Evolutionary conservation across 1,140 invertebrate genomes (phyloP).

Genomic region (Drosophila lowei): DNA sequence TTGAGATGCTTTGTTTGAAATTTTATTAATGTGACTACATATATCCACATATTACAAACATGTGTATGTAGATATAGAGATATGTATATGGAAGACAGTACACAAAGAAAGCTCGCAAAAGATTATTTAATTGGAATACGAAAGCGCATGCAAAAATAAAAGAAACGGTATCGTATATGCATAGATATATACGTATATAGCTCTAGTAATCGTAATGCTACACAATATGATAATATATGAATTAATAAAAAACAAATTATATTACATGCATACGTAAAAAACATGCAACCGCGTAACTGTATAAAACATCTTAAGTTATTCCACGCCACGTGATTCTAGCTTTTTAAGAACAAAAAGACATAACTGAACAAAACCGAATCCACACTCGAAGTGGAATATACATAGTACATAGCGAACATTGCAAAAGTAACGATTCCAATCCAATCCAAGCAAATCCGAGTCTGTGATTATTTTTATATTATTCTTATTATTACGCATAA

Average conservation of each 20-base stretch:
- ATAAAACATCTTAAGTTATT: constrained; percentile 43
- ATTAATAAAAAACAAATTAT: constrained; percentile 50
- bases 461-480: constrained; percentile 75
- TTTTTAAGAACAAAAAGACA: constrained; percentile 31
- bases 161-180: constrained; percentile 30
- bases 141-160: constrained; percentile 7
- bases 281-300: constrained; percentile 36
- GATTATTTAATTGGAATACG: not conserved
- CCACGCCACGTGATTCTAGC: constrained; percentile 50
- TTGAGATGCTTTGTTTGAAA: constrained; percentile 22
- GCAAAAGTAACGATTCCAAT: constrained; percentile 41
- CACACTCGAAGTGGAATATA: constrained; percentile 30
- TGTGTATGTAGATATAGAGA: constrained; percentile 16
- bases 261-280: constrained; percentile 32
- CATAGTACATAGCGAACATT: constrained; percentile 12
- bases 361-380: constrained; percentile 11
- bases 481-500: constrained; percentile 57
- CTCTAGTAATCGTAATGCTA: constrained; percentile 42
- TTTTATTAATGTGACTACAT: constrained; percentile 24
- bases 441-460: constrained; percentile 46
- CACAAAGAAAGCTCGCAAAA: too few relatives aligned
- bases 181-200: constrained; percentile 35
- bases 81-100: not conserved
- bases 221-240: constrained; percentile 45
- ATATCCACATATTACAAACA: constrained; percentile 16